Conservation (phyloP, 1,140 invertebrate species). For the Orchesella cincta region DNA sequence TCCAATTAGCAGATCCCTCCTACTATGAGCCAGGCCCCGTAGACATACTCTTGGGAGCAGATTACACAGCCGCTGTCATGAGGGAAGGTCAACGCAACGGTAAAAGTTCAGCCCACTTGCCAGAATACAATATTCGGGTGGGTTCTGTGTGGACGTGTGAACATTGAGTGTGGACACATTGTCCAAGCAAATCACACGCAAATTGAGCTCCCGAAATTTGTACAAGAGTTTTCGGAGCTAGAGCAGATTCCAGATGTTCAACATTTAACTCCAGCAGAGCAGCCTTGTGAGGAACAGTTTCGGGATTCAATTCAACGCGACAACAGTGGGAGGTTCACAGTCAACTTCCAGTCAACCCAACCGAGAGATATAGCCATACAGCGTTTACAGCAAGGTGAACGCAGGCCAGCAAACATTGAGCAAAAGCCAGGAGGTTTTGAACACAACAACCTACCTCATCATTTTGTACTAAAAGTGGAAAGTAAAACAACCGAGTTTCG, state of each 20-base stretch:
- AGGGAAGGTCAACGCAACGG: not conserved
- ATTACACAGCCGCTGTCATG: not conserved
- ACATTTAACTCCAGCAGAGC: slow-evolving; percentile 40
- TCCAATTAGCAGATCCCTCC: slow-evolving; percentile 3
- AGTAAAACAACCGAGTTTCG: slow-evolving; percentile 43
- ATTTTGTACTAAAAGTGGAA: slow-evolving; percentile 39
- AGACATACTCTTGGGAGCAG: not conserved
- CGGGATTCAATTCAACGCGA: slow-evolving; percentile 37
- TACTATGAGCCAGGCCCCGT: not conserved
- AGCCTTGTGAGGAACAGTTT: slow-evolving; percentile 50
- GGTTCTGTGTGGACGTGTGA: not conserved
- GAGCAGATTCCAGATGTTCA: slow-evolving; percentile 44
- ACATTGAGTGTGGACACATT: not conserved
- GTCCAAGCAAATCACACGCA: not conserved
- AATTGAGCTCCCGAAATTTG: not conserved
- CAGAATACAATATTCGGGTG: slow-evolving; percentile 7
- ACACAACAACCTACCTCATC: slow-evolving; percentile 47
- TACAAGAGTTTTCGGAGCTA: slow-evolving; percentile 52
- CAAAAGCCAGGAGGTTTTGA: slow-evolving; percentile 37
- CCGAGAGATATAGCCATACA: slow-evolving; percentile 43
- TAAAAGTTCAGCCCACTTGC: not conserved
- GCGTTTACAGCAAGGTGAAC: slow-evolving; percentile 48
- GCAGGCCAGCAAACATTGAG: slow-evolving; percentile 35
- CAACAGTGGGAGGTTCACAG: slow-evolving; percentile 49
- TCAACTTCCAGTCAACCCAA: slow-evolving; percentile 49